Percentiles rank a stretch among this genome's conserved stretches.
phyloP scores from a whole-genome alignment of 2,113 vertebrate genomes.

The Dunckerocampus dactyliophorus region DNA sequence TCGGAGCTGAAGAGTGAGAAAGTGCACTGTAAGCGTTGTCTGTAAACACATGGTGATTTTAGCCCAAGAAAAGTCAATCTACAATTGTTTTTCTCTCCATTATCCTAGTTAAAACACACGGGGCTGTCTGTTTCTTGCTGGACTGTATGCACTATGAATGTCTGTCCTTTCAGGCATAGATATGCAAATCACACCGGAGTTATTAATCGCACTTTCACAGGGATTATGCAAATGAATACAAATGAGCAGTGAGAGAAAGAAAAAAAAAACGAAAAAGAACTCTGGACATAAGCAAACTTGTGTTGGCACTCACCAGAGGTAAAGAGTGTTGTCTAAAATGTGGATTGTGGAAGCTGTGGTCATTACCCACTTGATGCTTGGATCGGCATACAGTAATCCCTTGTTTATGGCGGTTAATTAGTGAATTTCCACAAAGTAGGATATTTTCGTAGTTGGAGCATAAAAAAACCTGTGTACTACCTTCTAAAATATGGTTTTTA shows the following conservation, averaged over 20 bases:
- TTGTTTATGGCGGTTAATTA: too few relatives aligned
- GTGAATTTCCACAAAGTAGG: too few relatives aligned
- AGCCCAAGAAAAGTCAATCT: slow-evolving; percentile 21
- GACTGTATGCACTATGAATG: slow-evolving; percentile 41
- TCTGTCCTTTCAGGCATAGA: slow-evolving; percentile 61
- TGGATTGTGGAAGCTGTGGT: slow-evolving; percentile 36
- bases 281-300: slow-evolving; percentile 42
- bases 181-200: slow-evolving; percentile 65
- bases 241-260: slow-evolving; percentile 31
- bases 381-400: too few relatives aligned
- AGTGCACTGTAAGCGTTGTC: slow-evolving; percentile 9
- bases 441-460: too few relatives aligned
- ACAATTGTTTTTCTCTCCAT: not conserved
- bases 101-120: slow-evolving; percentile 6
- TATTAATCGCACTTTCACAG: slow-evolving; percentile 67
- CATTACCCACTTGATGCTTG: slow-evolving; percentile 8
- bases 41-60: slow-evolving; percentile 16
- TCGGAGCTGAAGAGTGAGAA: slow-evolving; percentile 21
- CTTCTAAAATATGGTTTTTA: too few relatives aligned
- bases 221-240: slow-evolving; percentile 70
- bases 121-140: slow-evolving; percentile 31
- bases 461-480: too few relatives aligned
- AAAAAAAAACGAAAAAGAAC: slow-evolving; percentile 15
- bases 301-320: slow-evolving; percentile 32
- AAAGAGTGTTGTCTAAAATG: slow-evolving; percentile 40